Base-by-base conservation (phyloP, 2,113 vertebrate genomes). In the Lonchura striata region DNA sequence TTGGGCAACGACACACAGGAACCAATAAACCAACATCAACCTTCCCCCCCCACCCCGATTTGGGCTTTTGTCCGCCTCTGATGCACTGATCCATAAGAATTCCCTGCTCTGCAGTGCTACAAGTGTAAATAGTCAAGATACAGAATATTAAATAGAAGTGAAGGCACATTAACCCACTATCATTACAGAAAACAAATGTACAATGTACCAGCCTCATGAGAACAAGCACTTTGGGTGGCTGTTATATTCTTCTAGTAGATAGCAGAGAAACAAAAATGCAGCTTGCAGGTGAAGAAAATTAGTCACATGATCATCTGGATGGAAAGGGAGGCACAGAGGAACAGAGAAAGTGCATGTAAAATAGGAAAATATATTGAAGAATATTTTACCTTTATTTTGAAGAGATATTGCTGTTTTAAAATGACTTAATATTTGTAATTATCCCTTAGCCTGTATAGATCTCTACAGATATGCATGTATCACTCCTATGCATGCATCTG, bases 41-140 rank as follows among this genome's bases (percentile, higher is more conserved):
- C 42, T n/a, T n/a, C n/a, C 0, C 5, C 15, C 4, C 2, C 42
- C 5, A 8, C 39, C 19, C 5, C 5, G 10, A 37, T 17, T 1
- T 70, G 27, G 30, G 28, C 59, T 86, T 91, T 78, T 21, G 61
- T 39, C 52, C 14, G 31, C 10, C 11, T 79, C 70, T 88, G 49
- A 69, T 53, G 41, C 57, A 53, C 23, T 0, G 1, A 21, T n/a
- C 56, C 53, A 8, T 13, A 18, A 64, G 41, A 83, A 60, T 22
- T 35, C 49, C 24, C 31, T 35, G 50, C 31, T 76, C 63, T 65
- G 50, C 30, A 2, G 15, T 39, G 30, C 24, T 89, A 22, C 8
- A 13, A 8, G 47, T 65, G 39, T 79, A 78, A 81, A 59, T 68
- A 78, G 49, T 54, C 54, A 66, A 64, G 65, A 64, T 9, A 44